Evolutionary conservation across 92 coral and sea anemone genomes (phyloP).

Genomic region (Epizoanthus scotinus): DNA sequence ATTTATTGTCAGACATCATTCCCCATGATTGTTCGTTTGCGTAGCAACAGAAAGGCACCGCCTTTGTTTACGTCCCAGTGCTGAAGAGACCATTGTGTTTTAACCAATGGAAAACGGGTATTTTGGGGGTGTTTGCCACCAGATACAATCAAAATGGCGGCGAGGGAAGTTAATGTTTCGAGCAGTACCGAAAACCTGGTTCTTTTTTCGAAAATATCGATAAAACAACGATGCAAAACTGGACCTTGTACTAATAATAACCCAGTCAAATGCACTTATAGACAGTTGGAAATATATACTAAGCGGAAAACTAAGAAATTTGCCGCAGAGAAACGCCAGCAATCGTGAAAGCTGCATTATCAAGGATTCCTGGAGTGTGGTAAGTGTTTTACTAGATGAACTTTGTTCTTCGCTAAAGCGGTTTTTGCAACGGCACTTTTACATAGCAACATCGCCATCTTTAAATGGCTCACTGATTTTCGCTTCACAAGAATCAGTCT

Average conservation of each 20-base stretch:
- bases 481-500: neutral
- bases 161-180: neutral
- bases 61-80: neutral
- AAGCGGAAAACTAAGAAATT: neutral
- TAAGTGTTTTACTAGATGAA: conserved; percentile 16
- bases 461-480: neutral
- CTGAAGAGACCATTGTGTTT: conserved; percentile 7
- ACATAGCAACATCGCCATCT: conserved; percentile 4
- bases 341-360: neutral
- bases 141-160: conserved; percentile 12
- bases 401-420: conserved; percentile 7
- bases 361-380: neutral
- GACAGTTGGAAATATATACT: neutral
- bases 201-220: conserved; percentile 1
- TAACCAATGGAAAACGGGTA: conserved; percentile 5
- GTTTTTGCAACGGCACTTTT: conserved; percentile 3
- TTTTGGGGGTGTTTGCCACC: conserved; percentile 1
- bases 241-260: neutral
- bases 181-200: neutral
- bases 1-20: conserved; percentile 5
- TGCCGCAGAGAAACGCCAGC: conserved; percentile 3
- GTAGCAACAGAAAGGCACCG: neutral
- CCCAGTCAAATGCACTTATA: neutral
- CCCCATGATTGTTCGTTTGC: conserved; percentile 12
- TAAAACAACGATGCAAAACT: neutral